phyloP scores from a whole-genome alignment of 2,797 vertebrate species.

The Sebastes baramenuke region DNA sequence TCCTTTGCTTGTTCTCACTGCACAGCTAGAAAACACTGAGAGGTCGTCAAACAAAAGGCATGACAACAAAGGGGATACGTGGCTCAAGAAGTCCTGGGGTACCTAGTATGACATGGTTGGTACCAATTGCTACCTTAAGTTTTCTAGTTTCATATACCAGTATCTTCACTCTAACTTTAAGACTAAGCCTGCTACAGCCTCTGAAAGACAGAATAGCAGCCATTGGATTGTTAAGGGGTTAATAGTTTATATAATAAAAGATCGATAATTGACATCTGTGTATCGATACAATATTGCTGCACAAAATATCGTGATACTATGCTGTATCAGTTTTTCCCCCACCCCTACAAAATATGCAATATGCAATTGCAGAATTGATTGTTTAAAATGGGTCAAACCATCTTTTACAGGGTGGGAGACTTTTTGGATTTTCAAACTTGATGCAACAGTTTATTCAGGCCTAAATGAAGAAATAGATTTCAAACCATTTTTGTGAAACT shows the following conservation, averaged over 20 bases:
- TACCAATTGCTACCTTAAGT: too few species aligned
- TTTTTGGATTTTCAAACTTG: neutral
- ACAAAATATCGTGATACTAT: too few species aligned
- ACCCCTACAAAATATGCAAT: neutral
- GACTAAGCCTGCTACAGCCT: too few species aligned
- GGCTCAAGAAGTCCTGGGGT: too few species aligned
- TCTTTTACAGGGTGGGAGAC: neutral
- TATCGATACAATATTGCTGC: too few species aligned
- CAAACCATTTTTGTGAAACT: neutral
- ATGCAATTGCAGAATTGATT: neutral
- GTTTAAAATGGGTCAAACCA: neutral
- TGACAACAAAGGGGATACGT: too few species aligned
- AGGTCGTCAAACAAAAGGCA: neutral
- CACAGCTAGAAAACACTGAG: slow-evolving; percentile 12
- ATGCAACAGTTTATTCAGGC: neutral
- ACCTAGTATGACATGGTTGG: too few species aligned
- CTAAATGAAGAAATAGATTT: neutral
- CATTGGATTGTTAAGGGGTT: too few species aligned
- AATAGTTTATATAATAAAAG: too few species aligned
- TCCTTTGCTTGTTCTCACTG: slow-evolving; percentile 34
- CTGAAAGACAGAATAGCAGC: too few species aligned
- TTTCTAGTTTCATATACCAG: too few species aligned
- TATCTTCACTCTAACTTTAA: too few species aligned
- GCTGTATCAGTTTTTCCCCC: accelerated
- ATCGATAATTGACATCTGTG: accelerated